Evolutionary conservation across 2,113 vertebrate genomes (phyloP).

Genomic region (Tautogolabrus adspersus): DNA sequence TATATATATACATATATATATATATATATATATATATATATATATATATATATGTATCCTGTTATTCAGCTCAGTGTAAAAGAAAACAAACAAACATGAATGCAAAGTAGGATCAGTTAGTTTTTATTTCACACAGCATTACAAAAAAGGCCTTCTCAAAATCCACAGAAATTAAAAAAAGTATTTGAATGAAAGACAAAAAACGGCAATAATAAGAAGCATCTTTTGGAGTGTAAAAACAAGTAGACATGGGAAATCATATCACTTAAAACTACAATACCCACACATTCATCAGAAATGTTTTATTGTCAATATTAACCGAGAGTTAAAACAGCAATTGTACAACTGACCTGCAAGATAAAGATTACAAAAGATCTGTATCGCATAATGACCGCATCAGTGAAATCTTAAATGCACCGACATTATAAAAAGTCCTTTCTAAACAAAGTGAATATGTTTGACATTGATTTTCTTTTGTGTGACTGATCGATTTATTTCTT

Average conservation of each 20-base stretch:
- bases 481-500: too few species aligned
- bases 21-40: too few species aligned
- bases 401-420: not conserved
- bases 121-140: constrained; percentile 44
- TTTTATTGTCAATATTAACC: not conserved
- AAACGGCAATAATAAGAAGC: not conserved
- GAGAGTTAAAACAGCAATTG: not conserved
- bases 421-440: not conserved
- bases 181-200: constrained; percentile 2
- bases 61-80: not conserved
- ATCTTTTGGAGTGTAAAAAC: constrained; percentile 8
- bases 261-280: constrained; percentile 4
- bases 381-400: too few species aligned
- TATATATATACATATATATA: too few species aligned
- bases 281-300: not conserved
- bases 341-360: not conserved
- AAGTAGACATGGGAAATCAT: not conserved
- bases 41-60: not conserved
- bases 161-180: constrained; percentile 24
- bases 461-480: not conserved
- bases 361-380: not conserved
- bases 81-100: not conserved
- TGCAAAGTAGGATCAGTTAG: not conserved
- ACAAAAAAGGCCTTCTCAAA: constrained; percentile 25
- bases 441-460: not conserved